Conservation (phyloP, 2,888 invertebrate species). For the Xanthia icteritia region DNA sequence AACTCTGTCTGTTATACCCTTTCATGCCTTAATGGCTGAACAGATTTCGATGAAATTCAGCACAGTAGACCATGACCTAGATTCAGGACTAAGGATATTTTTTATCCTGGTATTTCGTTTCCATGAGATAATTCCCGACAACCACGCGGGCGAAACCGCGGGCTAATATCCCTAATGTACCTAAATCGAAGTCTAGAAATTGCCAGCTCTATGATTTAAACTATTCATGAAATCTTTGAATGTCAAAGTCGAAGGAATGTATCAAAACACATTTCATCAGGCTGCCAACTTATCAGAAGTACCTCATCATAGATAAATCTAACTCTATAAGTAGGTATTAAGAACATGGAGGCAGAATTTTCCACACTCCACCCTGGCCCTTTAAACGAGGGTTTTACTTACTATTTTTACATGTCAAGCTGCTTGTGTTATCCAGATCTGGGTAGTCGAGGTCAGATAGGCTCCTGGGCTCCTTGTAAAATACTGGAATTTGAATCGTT, state of each 20-base stretch:
- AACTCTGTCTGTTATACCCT: no score
- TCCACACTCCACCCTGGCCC: neutral
- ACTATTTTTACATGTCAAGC: neutral
- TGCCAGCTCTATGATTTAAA: constrained; percentile 3
- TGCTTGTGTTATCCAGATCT: neutral
- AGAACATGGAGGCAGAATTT: neutral
- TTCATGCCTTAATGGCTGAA: no score
- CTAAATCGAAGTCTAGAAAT: no score
- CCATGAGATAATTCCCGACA: no score
- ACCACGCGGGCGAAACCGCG: no score
- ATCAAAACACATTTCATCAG: constrained; percentile 7
- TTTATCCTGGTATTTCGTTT: no score
- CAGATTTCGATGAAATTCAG: no score
- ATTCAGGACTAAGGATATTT: no score
- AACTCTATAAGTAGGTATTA: neutral
- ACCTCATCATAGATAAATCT: neutral
- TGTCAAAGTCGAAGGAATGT: constrained; percentile 1
- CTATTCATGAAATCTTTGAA: neutral
- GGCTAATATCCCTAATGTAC: neutral
- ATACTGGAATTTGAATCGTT: no score
- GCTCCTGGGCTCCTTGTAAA: no score
- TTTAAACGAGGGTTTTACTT: neutral
- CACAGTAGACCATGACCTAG: no score
- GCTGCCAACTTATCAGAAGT: neutral
- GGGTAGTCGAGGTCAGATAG: neutral